Evolutionary conservation across 2,113 vertebrate genomes (phyloP).

Genomic region (Regulus satrapa): DNA sequence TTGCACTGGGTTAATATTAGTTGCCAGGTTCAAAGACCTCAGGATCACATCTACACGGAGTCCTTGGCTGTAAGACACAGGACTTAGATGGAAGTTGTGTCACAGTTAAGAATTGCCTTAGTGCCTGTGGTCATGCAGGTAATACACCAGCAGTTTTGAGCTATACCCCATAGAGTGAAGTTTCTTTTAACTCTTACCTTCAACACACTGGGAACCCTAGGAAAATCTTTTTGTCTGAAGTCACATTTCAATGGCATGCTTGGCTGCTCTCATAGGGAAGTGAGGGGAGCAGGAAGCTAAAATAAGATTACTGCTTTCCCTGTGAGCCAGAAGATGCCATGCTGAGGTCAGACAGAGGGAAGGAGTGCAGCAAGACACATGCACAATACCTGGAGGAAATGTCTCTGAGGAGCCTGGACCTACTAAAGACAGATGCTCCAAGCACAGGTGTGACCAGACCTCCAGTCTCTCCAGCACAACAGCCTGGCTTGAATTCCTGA

Average conservation of each 20-base stretch:
- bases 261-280: not conserved
- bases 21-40: not conserved
- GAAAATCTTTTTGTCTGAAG: not conserved
- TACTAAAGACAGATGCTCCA: not conserved
- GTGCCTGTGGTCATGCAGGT: not conserved
- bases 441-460: not conserved
- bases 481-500: not conserved
- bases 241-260: not conserved
- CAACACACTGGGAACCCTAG: not conserved
- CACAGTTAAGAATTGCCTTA: not conserved
- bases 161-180: not conserved
- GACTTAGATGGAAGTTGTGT: not conserved
- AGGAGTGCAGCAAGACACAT: rapidly evolving
- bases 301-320: not conserved
- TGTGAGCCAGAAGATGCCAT: not conserved
- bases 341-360: not conserved
- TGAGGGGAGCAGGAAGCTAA: not conserved
- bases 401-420: not conserved
- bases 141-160: not conserved
- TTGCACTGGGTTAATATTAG: not conserved
- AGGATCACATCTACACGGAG: not conserved
- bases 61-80: not conserved
- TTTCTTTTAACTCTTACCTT: not conserved
- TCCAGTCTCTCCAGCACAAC: not conserved
- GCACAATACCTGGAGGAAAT: not conserved